Base-by-base conservation (phyloP, 1,140 invertebrate species). In the Neodiprion lecontei region DNA sequence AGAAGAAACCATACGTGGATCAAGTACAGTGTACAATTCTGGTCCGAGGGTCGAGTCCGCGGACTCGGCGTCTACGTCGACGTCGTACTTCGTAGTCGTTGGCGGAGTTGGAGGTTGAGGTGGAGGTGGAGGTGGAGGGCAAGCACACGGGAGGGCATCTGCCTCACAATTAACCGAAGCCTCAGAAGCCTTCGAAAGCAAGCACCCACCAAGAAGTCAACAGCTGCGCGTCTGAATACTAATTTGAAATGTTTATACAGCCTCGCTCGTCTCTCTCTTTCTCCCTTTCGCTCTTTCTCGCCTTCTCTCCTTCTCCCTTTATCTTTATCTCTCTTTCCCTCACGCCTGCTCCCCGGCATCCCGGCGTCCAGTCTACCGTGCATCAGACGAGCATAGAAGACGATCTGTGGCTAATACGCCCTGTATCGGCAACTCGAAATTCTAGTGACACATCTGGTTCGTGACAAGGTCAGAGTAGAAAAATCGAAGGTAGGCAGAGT, bases 221-320 rank as follows among this genome's bases (percentile, higher is more conserved):
- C 86, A 86, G 86, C 85, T 87, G 86, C 84, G 79, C 81, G 82
- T 85, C 83, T 83, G 84, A 87, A 87, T 87, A 85, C 84, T 87
- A 87, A 87, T 87, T 86, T 84, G 74, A 82, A 86, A 86, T 87
- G 84, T 85, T 86, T 86, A 86, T 85, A 86, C 83, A 85, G 80
- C 79, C 77, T 83, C 74, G 79, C 72, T 17, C n/a, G 11, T 61
- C 53, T 61, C 53, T 61, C 53, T 14, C 53, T 61, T 17, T 61
- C 11, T 61, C 53, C 11, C 53, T 61, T 12, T 61, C 53, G 5
- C 53, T n/a, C 53, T 61, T 11, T n/a, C 53, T n/a, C 53, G 7
- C 53, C 11, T 2, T n/a, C 53, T 17, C 53, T 61, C n/a, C 53
- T 61, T 17, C 53, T 14, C 53, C 53, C 53, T 61, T 17, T 12